phyloP scores from a whole-genome alignment of 2,888 invertebrate genomes.

The Stegophylla sp. region DNA sequence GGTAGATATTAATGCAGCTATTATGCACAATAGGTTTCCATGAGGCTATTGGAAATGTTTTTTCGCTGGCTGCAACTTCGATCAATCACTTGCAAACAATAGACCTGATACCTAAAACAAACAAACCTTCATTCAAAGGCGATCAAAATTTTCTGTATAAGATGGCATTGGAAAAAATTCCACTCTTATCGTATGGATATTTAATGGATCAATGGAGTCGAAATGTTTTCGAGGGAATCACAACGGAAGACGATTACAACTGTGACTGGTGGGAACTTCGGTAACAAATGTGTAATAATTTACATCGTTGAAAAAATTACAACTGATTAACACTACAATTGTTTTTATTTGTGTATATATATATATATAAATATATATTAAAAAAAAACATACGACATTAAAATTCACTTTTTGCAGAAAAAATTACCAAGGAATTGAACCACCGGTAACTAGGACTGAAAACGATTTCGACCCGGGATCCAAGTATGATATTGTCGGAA shows the following conservation, averaged over 20 bases:
- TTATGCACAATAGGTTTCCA: constrained; percentile 70
- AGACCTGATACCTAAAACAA: constrained; percentile 67
- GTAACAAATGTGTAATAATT: constrained; percentile 62
- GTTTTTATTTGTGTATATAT: no score
- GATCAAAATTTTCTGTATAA: constrained; percentile 74
- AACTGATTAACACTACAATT: neutral
- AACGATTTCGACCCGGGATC: constrained; percentile 79
- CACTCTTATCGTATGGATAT: constrained; percentile 76
- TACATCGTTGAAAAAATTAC: neutral
- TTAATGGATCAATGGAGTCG: constrained; percentile 76
- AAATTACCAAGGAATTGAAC: constrained; percentile 73
- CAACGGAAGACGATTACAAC: constrained; percentile 71
- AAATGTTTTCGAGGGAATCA: constrained; percentile 72
- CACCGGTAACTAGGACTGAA: constrained; percentile 72
- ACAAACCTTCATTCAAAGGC: constrained; percentile 71
- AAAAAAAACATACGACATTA: no score
- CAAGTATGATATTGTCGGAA: constrained; percentile 77
- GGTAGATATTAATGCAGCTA: no score
- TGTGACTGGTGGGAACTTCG: constrained; percentile 74
- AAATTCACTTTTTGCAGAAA: constrained; percentile 65
- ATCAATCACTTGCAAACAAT: constrained; percentile 77
- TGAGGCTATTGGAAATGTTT: constrained; percentile 78
- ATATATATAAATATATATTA: no score
- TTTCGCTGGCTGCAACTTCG: constrained; percentile 74
- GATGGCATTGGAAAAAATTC: constrained; percentile 74